Conservation (phyloP, 2,797 vertebrate genomes). For the Mastacembelus armatus region DNA sequence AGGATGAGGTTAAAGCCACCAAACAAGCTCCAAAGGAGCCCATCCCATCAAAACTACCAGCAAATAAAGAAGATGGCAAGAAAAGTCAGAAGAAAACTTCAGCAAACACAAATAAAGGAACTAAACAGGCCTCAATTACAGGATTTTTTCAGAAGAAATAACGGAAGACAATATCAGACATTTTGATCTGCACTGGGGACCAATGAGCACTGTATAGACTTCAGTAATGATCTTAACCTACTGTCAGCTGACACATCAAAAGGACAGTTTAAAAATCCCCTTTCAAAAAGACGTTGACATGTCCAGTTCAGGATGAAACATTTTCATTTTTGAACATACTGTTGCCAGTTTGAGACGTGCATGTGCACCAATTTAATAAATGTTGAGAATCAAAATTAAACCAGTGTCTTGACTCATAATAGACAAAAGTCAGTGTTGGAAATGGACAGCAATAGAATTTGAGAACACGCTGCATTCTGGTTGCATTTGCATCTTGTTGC, state of each 20-base stretch:
- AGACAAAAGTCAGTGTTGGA: not conserved
- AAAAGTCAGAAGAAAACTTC: constrained; percentile 85
- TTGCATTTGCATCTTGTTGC: no score
- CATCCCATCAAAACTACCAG: constrained; percentile 40
- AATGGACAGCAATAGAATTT: no score
- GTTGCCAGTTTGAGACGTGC: constrained; percentile 4
- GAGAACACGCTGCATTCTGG: no score
- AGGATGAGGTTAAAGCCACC: constrained; percentile 80
- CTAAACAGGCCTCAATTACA: constrained; percentile 93
- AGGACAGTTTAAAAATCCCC: not conserved
- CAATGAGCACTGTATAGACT: constrained; percentile 13
- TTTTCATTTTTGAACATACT: not conserved
- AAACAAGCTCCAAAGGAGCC: constrained; percentile 53
- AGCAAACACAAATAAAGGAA: constrained; percentile 77
- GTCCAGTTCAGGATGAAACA: constrained; percentile 6
- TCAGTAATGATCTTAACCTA: not conserved
- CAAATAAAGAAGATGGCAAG: constrained; percentile 81
- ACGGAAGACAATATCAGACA: constrained; percentile 28
- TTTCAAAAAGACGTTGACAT: not conserved
- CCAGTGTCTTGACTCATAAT: not conserved
- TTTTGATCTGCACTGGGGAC: not conserved
- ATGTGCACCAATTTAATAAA: constrained; percentile 44
- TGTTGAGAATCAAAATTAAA: constrained; percentile 3
- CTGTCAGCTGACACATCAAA: not conserved
- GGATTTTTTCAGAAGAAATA: constrained; percentile 97